Evolutionary conservation across 1,140 invertebrate genomes (phyloP).

Genomic region (Hycleus phaleratus): DNA sequence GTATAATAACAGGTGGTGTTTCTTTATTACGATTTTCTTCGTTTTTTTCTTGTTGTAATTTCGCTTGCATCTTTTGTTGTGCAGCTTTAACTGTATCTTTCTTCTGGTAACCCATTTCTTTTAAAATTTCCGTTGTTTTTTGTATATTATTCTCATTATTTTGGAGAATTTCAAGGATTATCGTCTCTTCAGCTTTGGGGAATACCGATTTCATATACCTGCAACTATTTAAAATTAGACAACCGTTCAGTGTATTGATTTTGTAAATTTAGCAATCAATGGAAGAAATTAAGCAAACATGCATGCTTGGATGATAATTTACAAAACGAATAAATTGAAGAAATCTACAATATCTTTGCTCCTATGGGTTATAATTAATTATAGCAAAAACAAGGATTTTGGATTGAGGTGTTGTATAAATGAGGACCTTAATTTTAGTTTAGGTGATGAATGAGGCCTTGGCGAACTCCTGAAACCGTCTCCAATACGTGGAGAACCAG

Average conservation of each 20-base stretch:
- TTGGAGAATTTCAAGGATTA: conserved; percentile 73
- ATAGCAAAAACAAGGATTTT: not conserved
- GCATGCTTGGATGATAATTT: not conserved
- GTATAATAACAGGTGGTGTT: conserved; percentile 39
- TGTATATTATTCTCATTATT: conserved; percentile 84
- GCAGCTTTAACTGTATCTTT: conserved; percentile 52
- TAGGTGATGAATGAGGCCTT: conserved; percentile 72
- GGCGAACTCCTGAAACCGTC: conserved; percentile 46
- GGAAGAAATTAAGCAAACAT: not conserved
- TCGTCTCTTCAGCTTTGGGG: conserved; percentile 83
- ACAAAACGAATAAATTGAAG: not conserved
- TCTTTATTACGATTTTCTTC: conserved; percentile 43
- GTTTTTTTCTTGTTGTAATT: conserved; percentile 41
- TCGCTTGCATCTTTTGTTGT: conserved; percentile 38
- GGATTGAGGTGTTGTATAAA: not conserved
- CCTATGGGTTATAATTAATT: not conserved
- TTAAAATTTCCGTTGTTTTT: conserved; percentile 69
- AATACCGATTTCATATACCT: conserved; percentile 88
- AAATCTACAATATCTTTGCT: too few species aligned
- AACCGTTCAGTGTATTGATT: not conserved
- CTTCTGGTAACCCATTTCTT: conserved; percentile 73
- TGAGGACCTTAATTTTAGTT: conserved; percentile 80
- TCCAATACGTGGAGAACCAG: conserved; percentile 46
- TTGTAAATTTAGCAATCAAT: not conserved
- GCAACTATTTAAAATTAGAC: conserved; percentile 29